Evolutionary conservation across 2,888 invertebrate species (phyloP), one percentile per base, ranked within the genome.

Genomic region (Nebria brevicollis): DNA sequence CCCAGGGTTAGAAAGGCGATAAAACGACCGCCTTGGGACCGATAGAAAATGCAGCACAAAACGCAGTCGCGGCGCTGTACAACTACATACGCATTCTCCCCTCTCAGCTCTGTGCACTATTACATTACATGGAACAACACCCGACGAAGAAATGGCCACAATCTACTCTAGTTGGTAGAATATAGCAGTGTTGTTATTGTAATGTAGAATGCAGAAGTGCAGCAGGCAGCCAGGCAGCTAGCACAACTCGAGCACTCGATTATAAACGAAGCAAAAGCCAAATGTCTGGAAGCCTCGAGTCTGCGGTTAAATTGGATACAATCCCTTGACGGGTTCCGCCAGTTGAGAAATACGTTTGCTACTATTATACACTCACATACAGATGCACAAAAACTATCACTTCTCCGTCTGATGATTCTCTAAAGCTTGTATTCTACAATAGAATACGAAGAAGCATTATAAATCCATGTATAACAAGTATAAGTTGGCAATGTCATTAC

Each of bases 281-380:
- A 66, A 66, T 15, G 25, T 15, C 66, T 25, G 66, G 66, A 66
- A 11, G 66, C 25, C 70, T 20, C 70, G 25, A 25, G 25, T 26
- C 25, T 20, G 70, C 25, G 70, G 70, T 70, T 70, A 70, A 70
- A 70, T 70, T 70, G 70, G 70, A 70, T 70, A 70, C 70, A 70
- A 70, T 70, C 70, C 20, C 25, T 70, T 70, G 54, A 54, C 54
- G 54, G 54, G 54, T 54, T 54, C 4, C 8, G 54, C 54, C 54
- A 54, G 54, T 54, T 13, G 54, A 54, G 54, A 54, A 54, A 54
- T 54, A 54, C 54, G 54, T 54, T 54, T 54, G 54, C 54, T 54
- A 8, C 54, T 54, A 54, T 54, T 54, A 54, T 54, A 54, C 7
- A 54, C 54, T 11, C 54, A 54, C 54, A 54, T 54, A 54, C 54